Conservation (phyloP, 2,113 vertebrate species). For the Glaucidium brasilianum region DNA sequence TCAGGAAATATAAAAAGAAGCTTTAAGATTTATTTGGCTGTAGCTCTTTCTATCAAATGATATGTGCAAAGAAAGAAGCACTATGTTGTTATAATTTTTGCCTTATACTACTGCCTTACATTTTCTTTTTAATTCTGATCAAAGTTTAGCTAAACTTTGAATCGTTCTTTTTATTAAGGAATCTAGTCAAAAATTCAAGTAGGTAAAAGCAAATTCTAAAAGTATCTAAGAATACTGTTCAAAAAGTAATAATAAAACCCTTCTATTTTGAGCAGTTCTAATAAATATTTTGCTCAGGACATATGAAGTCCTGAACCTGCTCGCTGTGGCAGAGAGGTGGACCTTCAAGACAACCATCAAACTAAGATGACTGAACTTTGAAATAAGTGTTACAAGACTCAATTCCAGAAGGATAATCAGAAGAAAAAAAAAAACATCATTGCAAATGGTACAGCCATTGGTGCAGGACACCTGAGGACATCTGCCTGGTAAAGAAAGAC, state of each 20-base stretch:
- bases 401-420: background rate
- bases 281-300: background rate
- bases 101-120: background rate
- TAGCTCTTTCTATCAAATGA: background rate
- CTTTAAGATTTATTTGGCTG: background rate
- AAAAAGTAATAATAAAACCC: fast-evolving
- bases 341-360: background rate
- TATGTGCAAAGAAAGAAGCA: background rate
- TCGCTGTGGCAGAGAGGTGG: background rate
- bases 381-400: background rate
- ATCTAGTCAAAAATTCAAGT: background rate
- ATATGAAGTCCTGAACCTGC: background rate
- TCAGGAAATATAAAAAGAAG: background rate
- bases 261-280: background rate
- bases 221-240: background rate
- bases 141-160: background rate
- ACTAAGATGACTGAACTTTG: background rate
- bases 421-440: background rate
- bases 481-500: background rate
- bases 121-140: background rate
- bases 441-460: background rate
- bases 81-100: background rate
- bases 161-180: background rate
- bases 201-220: background rate
- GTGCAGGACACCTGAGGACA: background rate